Percentiles rank a stretch among this genome's conserved stretches.
Conservation (phyloP, 2,888 invertebrate species). For the Lasioglossum pauxillum region DNA sequence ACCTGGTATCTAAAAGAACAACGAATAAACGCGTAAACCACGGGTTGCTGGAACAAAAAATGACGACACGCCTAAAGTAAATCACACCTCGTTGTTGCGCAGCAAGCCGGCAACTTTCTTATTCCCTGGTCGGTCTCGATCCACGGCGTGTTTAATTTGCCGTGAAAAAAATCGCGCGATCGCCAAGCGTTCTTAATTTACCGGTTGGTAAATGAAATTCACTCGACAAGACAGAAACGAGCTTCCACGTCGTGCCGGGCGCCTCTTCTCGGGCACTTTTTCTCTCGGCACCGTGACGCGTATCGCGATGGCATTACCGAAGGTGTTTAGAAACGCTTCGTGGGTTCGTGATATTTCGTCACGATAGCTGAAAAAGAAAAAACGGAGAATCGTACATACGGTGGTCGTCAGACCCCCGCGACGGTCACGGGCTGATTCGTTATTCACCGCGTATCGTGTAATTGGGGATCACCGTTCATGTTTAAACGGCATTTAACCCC, state of each 20-base stretch:
- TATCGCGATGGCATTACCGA: background rate
- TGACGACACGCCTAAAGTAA: background rate
- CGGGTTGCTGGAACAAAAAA: background rate
- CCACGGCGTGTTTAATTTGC: background rate
- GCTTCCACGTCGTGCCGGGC: background rate
- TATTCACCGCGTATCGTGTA: conserved; percentile 53
- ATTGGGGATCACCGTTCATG: conserved; percentile 46
- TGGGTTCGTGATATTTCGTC: conserved; percentile 27
- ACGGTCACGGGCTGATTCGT: conserved; percentile 55
- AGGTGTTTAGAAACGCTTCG: conserved; percentile 4
- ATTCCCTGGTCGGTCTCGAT: background rate
- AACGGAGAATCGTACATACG: background rate
- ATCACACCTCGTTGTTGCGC: background rate
- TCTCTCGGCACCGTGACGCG: background rate
- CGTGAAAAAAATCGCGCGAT: background rate
- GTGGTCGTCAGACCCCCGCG: background rate
- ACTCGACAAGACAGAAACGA: background rate
- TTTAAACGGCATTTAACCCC: conserved; percentile 52
- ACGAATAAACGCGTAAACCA: too few species aligned
- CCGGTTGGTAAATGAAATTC: background rate
- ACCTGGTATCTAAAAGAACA: too few species aligned
- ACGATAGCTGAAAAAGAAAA: conserved; percentile 8
- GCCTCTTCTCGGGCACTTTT: background rate
- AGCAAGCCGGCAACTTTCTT: background rate
- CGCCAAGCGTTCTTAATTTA: background rate